Base-by-base conservation (phyloP, 2,888 invertebrate species). In the Galerucella nymphaeae region DNA sequence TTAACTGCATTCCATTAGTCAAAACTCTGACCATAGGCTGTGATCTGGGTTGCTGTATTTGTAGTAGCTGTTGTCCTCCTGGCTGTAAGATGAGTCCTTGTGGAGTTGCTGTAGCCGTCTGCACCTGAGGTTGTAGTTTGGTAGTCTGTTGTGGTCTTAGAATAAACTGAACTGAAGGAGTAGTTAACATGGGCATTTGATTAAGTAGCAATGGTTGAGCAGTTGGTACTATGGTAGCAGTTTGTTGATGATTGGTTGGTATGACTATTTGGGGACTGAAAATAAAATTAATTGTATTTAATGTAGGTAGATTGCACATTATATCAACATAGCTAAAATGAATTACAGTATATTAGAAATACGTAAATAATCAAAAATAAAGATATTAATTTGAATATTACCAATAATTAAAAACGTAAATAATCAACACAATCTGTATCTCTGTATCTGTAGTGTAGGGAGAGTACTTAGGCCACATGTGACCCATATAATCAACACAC, bases 161-260 rank as follows among this genome's bases (percentile, higher is more conserved):
- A 78, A 93, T 92, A 76, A 93, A 89, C 83, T 93, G 93, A 70
- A 93, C 91, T 62, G 92, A 91, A 79, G 92, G 91, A 65, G 91
- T 89, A 10, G 88, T 87, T 64, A 86, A 73, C 81, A 85, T 83
- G 8, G 85, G 85, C 86, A 87, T 86, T 76, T 87, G 87, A 76
- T 87, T 87, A 45, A 86, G 78, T 8, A 87, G 82, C 42, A 87
- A 77, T 9, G 86, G 86, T 72, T 86, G 87, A 0, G 85, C 85
- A 6, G 86, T 83, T 9, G 85, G 86, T 83, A 87, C 84, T 77
- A 87, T 81, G 10, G 87, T 85, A 11, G 86, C 85, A 42, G 81
- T 75, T 57, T 79, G 76, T 16, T 80, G 82, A 66, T 84, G 84
- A 73, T 83, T 85, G 14, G 84, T 80, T 13, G 86, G 86, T 76